Evolutionary conservation across 2,113 vertebrate species (phyloP), one percentile per base, ranked within the genome.

Genomic region (Mungos mungo): DNA sequence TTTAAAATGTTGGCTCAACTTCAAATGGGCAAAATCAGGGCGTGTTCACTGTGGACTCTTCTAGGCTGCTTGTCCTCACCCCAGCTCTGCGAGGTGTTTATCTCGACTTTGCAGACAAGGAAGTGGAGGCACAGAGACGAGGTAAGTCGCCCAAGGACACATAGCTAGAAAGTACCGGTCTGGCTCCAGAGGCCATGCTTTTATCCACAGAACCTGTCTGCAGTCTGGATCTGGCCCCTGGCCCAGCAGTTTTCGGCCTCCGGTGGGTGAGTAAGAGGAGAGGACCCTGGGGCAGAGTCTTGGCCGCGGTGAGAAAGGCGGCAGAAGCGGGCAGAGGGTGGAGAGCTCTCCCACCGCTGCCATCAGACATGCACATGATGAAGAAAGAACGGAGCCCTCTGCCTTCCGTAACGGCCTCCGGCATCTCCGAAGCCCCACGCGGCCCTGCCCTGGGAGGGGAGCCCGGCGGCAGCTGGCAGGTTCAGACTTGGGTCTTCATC

Each of bases 401-500:
- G 60, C 71, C 7, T 7, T 60, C 66, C 21, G 45, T 38, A 8
- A 1, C 3, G 18, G 88, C 76, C 87, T 7, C 69, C 12, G 29
- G 54, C 60, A 19, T 31, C 88, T 35, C 35, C 6, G 45, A 72
- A 47, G 29, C 35, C 60, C 52, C 83, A 2, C 0, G 3, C 6
- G 57, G 76, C 66, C 88, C 41, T 57, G 50, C 71, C 77, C 35
- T n/a, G 94, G 60, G 65, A 54, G 79, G 45, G 66, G 80, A 52
- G 79, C 29, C 87, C 47, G 7, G 87, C 0, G 0, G 79, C 47
- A 23, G 72, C 71, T 5, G 65, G 83, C 90, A 94, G 92, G 92
- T 89, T 89, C 93, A 90, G 95, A 92, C 94, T 57, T 87, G 85
- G 80, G 41, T 38, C 69, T 96, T 57, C 52, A 47, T 33, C 45